phyloP scores from a whole-genome alignment of 2,888 invertebrate species.

The Lasioglossum leucozonium region DNA sequence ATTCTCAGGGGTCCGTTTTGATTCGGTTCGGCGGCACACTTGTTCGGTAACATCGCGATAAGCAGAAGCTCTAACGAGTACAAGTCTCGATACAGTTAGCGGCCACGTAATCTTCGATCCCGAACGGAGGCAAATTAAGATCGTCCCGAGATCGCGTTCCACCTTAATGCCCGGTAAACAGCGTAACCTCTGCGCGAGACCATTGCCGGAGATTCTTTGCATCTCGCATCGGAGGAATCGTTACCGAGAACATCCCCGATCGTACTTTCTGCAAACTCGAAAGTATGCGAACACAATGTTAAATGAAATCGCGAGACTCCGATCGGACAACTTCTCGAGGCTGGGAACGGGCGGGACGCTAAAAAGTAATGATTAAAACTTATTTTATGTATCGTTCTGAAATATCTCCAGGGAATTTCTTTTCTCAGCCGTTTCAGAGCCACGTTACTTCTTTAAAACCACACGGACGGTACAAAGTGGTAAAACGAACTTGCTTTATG shows the following conservation, averaged over 20 bases:
- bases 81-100: slow-evolving; percentile 44
- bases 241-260: background rate
- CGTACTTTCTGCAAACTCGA: background rate
- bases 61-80: slow-evolving; percentile 41
- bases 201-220: slow-evolving; percentile 27
- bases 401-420: background rate
- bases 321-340: background rate
- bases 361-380: background rate
- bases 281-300: background rate
- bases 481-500: too few species aligned
- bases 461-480: too few species aligned
- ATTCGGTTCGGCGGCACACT: slow-evolving; percentile 30
- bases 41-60: slow-evolving; percentile 43
- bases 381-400: background rate
- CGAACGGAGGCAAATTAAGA: slow-evolving; percentile 50
- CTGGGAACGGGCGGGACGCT: background rate
- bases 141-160: slow-evolving; percentile 45
- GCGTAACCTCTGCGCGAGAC: slow-evolving; percentile 22
- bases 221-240: slow-evolving; percentile 1
- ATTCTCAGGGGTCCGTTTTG: slow-evolving; percentile 29
- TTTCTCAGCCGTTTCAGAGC: too few species aligned
- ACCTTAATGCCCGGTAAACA: slow-evolving; percentile 25
- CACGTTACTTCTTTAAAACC: too few species aligned
- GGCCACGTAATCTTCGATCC: slow-evolving; percentile 47
- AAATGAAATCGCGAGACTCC: background rate